phyloP scores from a whole-genome alignment of 1,140 invertebrate genomes.

The Phenacoccus solenopsis region DNA sequence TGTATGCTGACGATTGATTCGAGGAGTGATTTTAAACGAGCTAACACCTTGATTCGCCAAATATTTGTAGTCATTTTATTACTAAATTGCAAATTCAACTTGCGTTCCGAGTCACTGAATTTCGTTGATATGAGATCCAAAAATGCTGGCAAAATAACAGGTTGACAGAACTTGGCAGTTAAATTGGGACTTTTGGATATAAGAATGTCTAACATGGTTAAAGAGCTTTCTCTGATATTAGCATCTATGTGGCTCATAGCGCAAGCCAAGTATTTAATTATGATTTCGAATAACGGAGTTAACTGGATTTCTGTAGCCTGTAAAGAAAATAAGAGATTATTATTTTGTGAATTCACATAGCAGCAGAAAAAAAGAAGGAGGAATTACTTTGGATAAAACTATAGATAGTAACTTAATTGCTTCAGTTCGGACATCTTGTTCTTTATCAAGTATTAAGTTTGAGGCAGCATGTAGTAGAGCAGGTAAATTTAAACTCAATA shows the following conservation, averaged over 20 bases:
- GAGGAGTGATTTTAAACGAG: slow-evolving; percentile 47
- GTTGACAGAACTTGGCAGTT: slow-evolving; percentile 45
- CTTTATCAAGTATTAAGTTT: background rate
- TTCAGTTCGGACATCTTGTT: background rate
- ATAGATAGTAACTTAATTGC: background rate
- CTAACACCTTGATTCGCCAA: slow-evolving; percentile 60
- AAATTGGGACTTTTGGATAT: slow-evolving; percentile 45
- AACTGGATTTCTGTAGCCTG: slow-evolving; percentile 30
- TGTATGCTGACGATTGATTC: slow-evolving; percentile 32
- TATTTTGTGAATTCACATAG: too few species aligned
- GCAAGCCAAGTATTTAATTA: slow-evolving; percentile 65
- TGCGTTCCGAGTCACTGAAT: slow-evolving; percentile 45
- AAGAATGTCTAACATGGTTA: slow-evolving; percentile 59
- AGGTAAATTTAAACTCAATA: background rate
- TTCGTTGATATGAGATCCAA: slow-evolving; percentile 62
- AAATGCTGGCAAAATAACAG: slow-evolving; percentile 53
- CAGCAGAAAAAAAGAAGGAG: too few species aligned
- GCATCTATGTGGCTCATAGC: slow-evolving; percentile 75
- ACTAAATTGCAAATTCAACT: slow-evolving; percentile 47
- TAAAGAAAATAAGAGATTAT: background rate
- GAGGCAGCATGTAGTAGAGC: background rate
- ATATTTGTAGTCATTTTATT: slow-evolving; percentile 54
- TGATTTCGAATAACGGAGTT: slow-evolving; percentile 53
- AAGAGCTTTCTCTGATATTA: slow-evolving; percentile 64
- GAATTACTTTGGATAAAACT: background rate